Base-by-base conservation (phyloP, 53 echinoderm and acorn worm species). In the Arbacia lixula region DNA sequence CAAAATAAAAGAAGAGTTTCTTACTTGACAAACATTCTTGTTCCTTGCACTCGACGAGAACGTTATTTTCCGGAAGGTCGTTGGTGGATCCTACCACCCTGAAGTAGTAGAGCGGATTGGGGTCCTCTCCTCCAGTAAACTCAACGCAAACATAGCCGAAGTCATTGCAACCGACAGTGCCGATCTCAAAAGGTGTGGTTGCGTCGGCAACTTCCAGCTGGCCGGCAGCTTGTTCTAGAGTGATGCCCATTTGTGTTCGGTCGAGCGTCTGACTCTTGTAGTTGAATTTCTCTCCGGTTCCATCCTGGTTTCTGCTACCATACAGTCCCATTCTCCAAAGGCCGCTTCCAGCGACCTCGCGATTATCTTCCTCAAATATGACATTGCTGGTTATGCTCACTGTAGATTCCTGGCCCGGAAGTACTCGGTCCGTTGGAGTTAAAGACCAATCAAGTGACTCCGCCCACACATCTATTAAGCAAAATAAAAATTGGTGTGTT, bases 11-110 rank as follows among this genome's bases (percentile, higher is more conserved):
- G n/a, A n/a, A n/a, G 0, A 26, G 9, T 19, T 26, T 37, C 93
- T 93, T 80, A 93, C 93, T 84, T 61, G 87, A 72, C 41, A 85
- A 74, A 76, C 93, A 93, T 40, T 87, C 90, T 66, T 90, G 93
- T 36, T 90, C 77, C 60, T 90, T 85, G 74, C 93, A 93, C 20
- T 84, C 62, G 12, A 83, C 75, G 29, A 93, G 87, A 1, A 85
- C 82, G 31, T 85, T 90, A 33, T 66, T 85, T 29, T 72, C 51
- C 24, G 74, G 54, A 1, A 38, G 12, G 37, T 74, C 66, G 1
- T 76, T 80, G 26, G 72, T 41, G 31, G 79, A 28, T 12, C 88
- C 83, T 32, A 87, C 92, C 49, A 88, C 85, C 61, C 86, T 37
- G 83, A 88, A 93, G 69, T 90, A 90, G 50, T 63, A 81, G 2